phyloP scores from a whole-genome alignment of 2,797 vertebrate genomes.

The Bryconaethiops microstoma region DNA sequence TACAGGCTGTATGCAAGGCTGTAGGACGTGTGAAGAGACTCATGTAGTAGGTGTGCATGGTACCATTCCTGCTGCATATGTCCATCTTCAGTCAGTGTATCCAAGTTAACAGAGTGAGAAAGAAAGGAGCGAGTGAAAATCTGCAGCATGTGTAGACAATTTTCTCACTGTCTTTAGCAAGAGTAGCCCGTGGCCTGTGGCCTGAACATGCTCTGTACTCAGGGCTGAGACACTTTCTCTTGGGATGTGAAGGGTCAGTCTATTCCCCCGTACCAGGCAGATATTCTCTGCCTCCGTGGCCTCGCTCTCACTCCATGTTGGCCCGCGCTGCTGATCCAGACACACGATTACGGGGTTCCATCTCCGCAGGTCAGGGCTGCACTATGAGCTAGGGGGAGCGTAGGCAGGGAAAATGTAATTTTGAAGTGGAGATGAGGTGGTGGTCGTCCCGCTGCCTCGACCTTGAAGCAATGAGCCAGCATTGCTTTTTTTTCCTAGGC shows the following conservation, averaged over 20 bases:
- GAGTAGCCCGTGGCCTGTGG: constrained; percentile 34
- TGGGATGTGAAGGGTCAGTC: constrained; percentile 44
- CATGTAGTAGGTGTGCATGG: no score
- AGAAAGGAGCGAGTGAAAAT: background rate
- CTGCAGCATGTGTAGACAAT: background rate
- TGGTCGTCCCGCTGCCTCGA: constrained; percentile 18
- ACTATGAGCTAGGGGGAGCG: constrained; percentile 25
- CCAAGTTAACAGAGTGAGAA: background rate
- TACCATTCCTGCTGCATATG: background rate
- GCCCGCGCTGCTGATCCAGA: constrained; percentile 24
- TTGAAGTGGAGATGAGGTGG: constrained; percentile 51
- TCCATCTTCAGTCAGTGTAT: background rate
- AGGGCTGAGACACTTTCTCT: constrained; percentile 36
- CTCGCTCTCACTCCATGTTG: background rate
- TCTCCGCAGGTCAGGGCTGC: constrained; percentile 43
- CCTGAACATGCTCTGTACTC: constrained; percentile 41
- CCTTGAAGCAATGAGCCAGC: constrained; percentile 26
- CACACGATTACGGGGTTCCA: constrained; percentile 33
- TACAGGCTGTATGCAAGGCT: background rate
- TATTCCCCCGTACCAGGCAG: constrained; percentile 14
- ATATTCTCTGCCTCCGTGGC: constrained; percentile 33
- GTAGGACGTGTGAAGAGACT: no score
- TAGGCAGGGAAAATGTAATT: constrained; percentile 48
- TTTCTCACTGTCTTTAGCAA: constrained; percentile 44
- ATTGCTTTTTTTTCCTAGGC: background rate